phyloP scores from a whole-genome alignment of 2,888 invertebrate species.

The Agapostemon virescens region DNA sequence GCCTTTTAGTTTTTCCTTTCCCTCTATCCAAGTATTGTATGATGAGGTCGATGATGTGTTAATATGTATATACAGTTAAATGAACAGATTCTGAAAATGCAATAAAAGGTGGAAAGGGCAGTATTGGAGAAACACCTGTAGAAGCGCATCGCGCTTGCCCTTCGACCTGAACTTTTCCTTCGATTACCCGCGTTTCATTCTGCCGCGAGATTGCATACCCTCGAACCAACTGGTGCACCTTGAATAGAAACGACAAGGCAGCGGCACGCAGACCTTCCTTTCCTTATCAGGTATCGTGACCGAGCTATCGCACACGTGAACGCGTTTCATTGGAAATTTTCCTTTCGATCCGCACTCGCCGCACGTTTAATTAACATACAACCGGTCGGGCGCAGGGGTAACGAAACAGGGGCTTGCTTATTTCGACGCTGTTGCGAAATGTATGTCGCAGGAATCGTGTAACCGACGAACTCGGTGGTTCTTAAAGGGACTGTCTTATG shows the following conservation, averaged over 20 bases:
- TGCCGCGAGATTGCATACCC: slow-evolving; percentile 43
- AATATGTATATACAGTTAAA: no score
- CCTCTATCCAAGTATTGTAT: no score
- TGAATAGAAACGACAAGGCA: slow-evolving; percentile 58
- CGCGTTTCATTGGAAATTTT: slow-evolving; percentile 48
- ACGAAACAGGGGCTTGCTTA: neutral
- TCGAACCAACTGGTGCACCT: slow-evolving; percentile 46
- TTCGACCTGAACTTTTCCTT: slow-evolving; percentile 30
- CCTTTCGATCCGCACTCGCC: slow-evolving; percentile 28
- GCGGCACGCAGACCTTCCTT: slow-evolving; percentile 58
- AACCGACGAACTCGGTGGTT: neutral
- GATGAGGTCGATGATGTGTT: no score
- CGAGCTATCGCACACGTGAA: slow-evolving; percentile 44
- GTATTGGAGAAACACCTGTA: no score
- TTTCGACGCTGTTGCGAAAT: neutral
- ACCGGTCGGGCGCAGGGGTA: neutral
- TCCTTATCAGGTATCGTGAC: slow-evolving; percentile 53
- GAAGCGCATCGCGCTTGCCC: slow-evolving; percentile 23
- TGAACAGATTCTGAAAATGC: no score
- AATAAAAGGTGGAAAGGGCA: no score
- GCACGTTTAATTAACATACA: slow-evolving; percentile 36
- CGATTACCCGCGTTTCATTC: slow-evolving; percentile 31
- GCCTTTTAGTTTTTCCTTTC: no score
- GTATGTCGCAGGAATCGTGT: neutral
- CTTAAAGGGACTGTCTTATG: no score